A percentile compares a stretch with the other conserved stretches of the same genome.
Evolutionary conservation across 2,888 invertebrate genomes (phyloP).

Genomic region (Epicampocera succincta): DNA sequence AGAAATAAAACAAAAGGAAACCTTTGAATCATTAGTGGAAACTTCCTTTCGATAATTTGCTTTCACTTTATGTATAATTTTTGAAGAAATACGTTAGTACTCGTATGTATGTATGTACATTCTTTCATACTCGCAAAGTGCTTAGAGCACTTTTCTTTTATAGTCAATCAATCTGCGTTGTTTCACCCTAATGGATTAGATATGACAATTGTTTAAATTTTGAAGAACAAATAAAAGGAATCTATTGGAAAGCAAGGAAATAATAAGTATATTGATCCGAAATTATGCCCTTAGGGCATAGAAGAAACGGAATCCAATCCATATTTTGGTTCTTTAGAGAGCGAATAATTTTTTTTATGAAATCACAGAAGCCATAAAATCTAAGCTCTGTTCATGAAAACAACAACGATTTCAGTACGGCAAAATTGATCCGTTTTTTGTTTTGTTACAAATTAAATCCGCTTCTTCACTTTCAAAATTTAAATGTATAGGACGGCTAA

Average conservation of each 20-base stretch:
- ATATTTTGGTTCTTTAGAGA: too few relatives aligned
- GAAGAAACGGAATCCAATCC: not conserved
- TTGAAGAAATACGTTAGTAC: not conserved
- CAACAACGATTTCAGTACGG: too few relatives aligned
- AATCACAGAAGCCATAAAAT: too few relatives aligned
- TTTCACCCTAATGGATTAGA: slow-evolving; percentile 46
- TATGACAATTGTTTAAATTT: slow-evolving; percentile 52
- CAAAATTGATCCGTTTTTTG: too few relatives aligned
- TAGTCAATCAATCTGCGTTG: slow-evolving; percentile 65
- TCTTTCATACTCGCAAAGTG: slow-evolving; percentile 40
- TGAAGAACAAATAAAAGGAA: slow-evolving; percentile 7
- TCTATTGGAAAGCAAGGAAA: not conserved
- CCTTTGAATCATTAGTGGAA: slow-evolving; percentile 69
- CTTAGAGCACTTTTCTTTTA: slow-evolving; percentile 45
- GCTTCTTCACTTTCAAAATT: too few relatives aligned
- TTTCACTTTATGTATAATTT: slow-evolving; percentile 7
- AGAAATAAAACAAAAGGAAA: slow-evolving; percentile 63
- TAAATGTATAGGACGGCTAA: too few relatives aligned
- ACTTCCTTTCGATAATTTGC: slow-evolving; percentile 58
- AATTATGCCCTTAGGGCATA: slow-evolving; percentile 14
- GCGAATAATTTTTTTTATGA: too few relatives aligned
- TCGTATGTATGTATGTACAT: not conserved
- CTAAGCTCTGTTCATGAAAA: too few relatives aligned
- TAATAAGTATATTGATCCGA: slow-evolving; percentile 12
- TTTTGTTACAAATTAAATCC: too few relatives aligned